These are phyloP conservation scores for Papilio polytes DNA, from an alignment of 1,140 invertebrate species.

Conservation along the genomic window DNA sequence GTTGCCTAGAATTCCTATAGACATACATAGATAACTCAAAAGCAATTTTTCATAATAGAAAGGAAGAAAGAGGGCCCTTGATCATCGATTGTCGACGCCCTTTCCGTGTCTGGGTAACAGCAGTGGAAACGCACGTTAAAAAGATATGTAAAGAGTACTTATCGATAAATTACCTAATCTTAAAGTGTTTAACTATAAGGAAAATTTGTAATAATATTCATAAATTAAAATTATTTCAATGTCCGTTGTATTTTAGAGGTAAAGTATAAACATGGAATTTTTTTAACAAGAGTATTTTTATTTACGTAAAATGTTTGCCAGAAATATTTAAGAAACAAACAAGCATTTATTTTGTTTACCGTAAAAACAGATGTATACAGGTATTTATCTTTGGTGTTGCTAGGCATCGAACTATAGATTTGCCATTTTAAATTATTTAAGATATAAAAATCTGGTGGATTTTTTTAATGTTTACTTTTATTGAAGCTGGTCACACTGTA, in stretches of 20 bases:
- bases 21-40: too few relatives aligned
- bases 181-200: background rate
- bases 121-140: background rate
- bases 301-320: background rate
- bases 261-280: background rate
- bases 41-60: too few relatives aligned
- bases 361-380: background rate
- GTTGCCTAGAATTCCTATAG: too few relatives aligned
- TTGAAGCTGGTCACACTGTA: constrained; percentile 20
- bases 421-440: constrained; percentile 10
- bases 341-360: background rate
- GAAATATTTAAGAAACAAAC: background rate
- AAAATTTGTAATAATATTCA: background rate
- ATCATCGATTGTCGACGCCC: too few relatives aligned
- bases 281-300: background rate
- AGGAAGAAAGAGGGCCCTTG: too few relatives aligned
- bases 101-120: background rate
- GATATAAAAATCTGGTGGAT: background rate
- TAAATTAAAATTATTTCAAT: background rate
- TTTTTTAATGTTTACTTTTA: background rate
- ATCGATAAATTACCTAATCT: background rate
- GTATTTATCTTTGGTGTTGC: background rate
- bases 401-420: background rate
- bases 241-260: background rate
- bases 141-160: background rate